Percentiles rank a stretch among this genome's conserved stretches.
Evolutionary conservation across 2,113 vertebrate genomes (phyloP).

Genomic region (Neopipo cinnamomea): DNA sequence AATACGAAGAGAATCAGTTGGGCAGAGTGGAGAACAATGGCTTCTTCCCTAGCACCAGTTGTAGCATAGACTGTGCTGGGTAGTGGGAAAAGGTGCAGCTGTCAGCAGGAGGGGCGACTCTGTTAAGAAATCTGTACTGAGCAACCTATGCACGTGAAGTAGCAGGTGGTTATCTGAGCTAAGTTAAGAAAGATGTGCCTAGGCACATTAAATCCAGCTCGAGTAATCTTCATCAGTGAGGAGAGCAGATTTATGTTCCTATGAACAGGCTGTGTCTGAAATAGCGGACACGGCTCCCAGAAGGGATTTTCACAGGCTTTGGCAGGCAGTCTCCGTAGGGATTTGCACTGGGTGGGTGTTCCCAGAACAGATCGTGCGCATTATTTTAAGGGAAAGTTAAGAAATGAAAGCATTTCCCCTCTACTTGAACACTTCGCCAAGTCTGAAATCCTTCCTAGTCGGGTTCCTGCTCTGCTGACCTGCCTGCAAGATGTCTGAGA

Average conservation of each 20-base stretch:
- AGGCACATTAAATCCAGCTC: constrained; percentile 62
- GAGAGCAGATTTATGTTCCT: constrained; percentile 66
- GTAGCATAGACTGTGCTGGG: background rate
- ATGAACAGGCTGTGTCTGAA: constrained; percentile 64
- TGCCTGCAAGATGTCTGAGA: background rate
- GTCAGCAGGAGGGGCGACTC: background rate
- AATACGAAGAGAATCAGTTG: background rate
- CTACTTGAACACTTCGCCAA: background rate
- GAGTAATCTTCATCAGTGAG: constrained; percentile 54
- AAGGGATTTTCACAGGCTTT: constrained; percentile 68
- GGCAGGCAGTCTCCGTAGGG: constrained; percentile 54
- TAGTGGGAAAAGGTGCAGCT: background rate
- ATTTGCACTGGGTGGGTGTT: constrained; percentile 59
- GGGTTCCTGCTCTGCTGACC: background rate
- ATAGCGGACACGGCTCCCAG: constrained; percentile 43
- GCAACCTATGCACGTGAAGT: constrained; percentile 1
- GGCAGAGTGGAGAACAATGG: background rate
- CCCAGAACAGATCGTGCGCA: constrained; percentile 5
- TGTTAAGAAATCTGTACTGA: background rate
- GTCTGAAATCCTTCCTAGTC: background rate
- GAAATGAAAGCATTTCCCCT: constrained; percentile 34
- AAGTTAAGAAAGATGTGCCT: constrained; percentile 53
- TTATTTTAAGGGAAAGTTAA: constrained; percentile 55
- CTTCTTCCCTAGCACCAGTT: background rate
- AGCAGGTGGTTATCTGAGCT: constrained; percentile 48